Conservation (phyloP, 1,140 invertebrate genomes). For the Zaprionus lachaisei region DNA sequence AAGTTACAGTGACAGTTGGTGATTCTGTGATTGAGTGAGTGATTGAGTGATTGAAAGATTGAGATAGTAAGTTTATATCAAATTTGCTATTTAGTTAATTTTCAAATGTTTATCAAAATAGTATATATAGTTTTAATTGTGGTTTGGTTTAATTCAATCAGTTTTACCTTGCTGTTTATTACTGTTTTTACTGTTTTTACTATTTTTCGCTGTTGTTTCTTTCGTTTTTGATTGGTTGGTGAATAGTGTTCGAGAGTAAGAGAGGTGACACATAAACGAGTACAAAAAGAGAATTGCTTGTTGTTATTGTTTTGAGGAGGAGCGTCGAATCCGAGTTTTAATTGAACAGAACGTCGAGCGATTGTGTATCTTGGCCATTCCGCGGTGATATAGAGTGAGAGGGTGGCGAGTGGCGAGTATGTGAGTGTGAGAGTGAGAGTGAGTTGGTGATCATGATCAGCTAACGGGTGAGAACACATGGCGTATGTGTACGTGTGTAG, state of each 20-base stretch:
- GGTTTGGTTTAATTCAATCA: conserved; percentile 31
- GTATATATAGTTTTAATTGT: conserved; percentile 32
- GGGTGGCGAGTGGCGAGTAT: conserved; percentile 29
- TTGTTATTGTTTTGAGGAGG: conserved; percentile 37
- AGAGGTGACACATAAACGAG: conserved; percentile 25
- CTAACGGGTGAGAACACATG: conserved; percentile 50
- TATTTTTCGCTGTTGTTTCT: not conserved
- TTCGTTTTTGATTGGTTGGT: conserved; percentile 5
- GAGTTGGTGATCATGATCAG: conserved; percentile 42
- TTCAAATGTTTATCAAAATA: conserved; percentile 36
- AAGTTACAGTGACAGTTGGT: conserved; percentile 39
- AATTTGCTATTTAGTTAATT: conserved; percentile 38
- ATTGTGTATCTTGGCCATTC: conserved; percentile 45
- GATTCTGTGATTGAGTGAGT: conserved; percentile 58
- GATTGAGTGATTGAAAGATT: conserved; percentile 29
- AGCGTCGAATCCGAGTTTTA: conserved; percentile 35
- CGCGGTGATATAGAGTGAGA: conserved; percentile 33
- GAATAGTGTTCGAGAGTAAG: conserved; percentile 36
- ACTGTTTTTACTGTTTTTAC: conserved; percentile 19
- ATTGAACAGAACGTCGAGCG: conserved; percentile 36
- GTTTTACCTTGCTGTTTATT: conserved; percentile 25
- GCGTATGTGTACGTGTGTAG: conserved; percentile 14
- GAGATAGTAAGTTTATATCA: conserved; percentile 39
- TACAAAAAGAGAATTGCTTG: conserved; percentile 34
- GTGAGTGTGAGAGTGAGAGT: conserved; percentile 28